Evolutionary conservation across 2,888 invertebrate species (phyloP), one percentile per base, ranked within the genome.

Genomic region (Platerodrilus igneus): DNA sequence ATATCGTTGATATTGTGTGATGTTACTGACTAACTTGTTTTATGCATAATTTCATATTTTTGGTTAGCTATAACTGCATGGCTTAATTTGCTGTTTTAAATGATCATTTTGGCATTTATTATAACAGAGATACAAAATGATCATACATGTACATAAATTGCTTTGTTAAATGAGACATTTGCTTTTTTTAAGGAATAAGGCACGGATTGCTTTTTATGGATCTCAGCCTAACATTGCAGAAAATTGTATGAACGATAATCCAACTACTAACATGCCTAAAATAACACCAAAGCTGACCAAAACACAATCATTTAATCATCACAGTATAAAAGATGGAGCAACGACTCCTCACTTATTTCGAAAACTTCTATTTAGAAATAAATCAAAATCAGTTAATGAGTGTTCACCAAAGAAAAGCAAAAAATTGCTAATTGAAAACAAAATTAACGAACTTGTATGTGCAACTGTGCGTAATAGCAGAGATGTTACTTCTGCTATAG

Each of bases 401-500:
- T n/a, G n/a, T n/a, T 11, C 34, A 15, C 26, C 32, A 23, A 44
- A 44, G 31, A 25, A 14, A 11, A 39, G 21, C 28, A 41, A 37
- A 32, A 41, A 37, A 22, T 15, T 18, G 7, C 3, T 17, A 4
- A 23, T 10, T 7, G 28, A 23, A 25, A 13, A 34, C 7, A 16
- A 26, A 19, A 22, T 26, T 14, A 27, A 35, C 16, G 35, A 35
- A 18, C 20, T 26, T 26, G 20, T 16, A 34, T 34, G 14, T 26
- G 32, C 23, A 10, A 23, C 17, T 16, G 31, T 42, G 23, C 38
- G 42, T 16, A 65, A 60, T 44, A 62, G 62, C 44, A 64, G 73
- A 36, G 72, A 73, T 39, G 60, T 69, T 20, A 66, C 68, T 1
- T 63, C 69, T 5, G 67, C 64, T 2, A 72, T 83, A 56, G 85